phyloP scores from a whole-genome alignment of 2,888 invertebrate species.

The Drosophila aldrichi region DNA sequence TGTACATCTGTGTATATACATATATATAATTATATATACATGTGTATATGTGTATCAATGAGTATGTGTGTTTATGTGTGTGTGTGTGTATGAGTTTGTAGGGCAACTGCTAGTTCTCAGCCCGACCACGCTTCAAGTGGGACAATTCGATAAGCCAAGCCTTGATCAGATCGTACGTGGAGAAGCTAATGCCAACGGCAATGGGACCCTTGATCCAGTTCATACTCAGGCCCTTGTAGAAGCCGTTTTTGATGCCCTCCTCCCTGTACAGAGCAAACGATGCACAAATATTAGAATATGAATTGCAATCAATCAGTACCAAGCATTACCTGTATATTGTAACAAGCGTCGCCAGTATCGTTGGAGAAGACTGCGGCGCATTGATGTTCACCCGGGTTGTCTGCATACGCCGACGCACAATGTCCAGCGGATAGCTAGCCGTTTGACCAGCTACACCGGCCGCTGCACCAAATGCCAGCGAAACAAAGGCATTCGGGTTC shows the following conservation, averaged over 20 bases:
- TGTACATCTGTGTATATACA: constrained; percentile 1
- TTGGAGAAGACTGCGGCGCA: constrained; percentile 87
- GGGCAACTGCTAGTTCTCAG: constrained; percentile 42
- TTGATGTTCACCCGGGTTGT: constrained; percentile 86
- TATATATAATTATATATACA: constrained; percentile 30
- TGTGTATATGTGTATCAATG: constrained; percentile 17
- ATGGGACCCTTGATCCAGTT: constrained; percentile 98
- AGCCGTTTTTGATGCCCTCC: constrained; percentile 95
- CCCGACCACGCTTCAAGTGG: constrained; percentile 82
- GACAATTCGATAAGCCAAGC: constrained; percentile 87
- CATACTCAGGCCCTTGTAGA: constrained; percentile 99
- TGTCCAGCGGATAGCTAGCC: constrained; percentile 97
- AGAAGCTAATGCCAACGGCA: constrained; percentile 97
- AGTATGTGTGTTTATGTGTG: constrained; percentile 30
- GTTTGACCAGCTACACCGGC: constrained; percentile 98
- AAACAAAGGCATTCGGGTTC: constrained; percentile 87
- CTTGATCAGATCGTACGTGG: constrained; percentile 94
- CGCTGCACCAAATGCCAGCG: constrained; percentile 93
- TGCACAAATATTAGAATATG: background rate
- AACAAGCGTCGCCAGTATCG: constrained; percentile 88
- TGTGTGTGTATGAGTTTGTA: constrained; percentile 7
- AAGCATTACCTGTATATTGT: constrained; percentile 89
- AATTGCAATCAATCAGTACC: background rate
- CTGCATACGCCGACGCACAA: constrained; percentile 90
- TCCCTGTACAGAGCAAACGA: constrained; percentile 87